Percentiles rank a stretch among this genome's conserved stretches.
These are phyloP conservation scores for Tenrec ecaudatus DNA, from an alignment of 2,113 vertebrate genomes.

Conservation along the genomic window DNA sequence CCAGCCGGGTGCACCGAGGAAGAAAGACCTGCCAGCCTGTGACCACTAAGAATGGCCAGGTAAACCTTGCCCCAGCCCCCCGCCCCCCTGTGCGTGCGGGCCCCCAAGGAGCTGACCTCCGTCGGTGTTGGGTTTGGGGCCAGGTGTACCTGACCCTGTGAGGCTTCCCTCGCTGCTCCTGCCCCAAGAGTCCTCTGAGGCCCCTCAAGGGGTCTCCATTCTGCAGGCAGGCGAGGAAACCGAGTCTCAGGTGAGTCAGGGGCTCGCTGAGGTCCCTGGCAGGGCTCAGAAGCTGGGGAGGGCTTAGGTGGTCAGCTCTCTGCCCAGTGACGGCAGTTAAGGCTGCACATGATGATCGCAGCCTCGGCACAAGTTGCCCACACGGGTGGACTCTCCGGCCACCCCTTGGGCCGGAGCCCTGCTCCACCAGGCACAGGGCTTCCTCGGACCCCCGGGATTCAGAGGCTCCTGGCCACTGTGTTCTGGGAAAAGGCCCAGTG, in stretches of 20 bases:
- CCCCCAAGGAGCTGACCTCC: no score
- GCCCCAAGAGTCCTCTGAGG: background rate
- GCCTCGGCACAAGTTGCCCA: accelerated
- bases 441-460: background rate
- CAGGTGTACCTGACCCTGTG: no score
- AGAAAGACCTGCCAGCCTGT: background rate
- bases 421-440: background rate
- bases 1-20: background rate
- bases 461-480: background rate
- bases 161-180: no score
- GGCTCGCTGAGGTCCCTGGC: background rate
- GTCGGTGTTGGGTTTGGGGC: no score
- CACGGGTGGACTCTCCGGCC: background rate
- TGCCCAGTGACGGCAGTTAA: accelerated
- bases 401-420: background rate
- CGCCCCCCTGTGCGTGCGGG: no score
- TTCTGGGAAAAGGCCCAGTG: background rate
- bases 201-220: accelerated
- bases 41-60: background rate
- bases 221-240: background rate
- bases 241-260: background rate
- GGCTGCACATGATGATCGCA: accelerated
- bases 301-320: accelerated
- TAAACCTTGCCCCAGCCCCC: background rate
- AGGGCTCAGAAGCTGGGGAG: accelerated